These are phyloP conservation scores for Arctocebus calabarensis DNA, from an alignment of 2,797 vertebrate species.

Conservation along the genomic window DNA sequence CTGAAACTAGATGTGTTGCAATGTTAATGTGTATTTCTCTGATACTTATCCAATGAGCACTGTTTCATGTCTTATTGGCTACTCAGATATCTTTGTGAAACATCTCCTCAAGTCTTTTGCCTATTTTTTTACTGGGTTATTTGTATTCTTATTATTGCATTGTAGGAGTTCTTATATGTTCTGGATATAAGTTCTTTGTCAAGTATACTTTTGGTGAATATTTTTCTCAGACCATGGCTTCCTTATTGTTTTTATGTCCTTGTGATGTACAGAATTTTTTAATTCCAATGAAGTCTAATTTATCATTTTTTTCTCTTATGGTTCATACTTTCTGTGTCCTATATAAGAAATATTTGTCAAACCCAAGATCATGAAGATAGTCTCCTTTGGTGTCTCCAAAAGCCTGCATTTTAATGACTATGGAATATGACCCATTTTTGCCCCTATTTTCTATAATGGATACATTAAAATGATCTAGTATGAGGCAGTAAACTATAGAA, in stretches of 20 bases:
- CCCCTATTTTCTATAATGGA: background rate
- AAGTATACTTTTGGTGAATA: background rate
- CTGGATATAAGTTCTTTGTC: background rate
- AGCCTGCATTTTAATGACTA: background rate
- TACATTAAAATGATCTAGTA: background rate
- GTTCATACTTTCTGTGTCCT: background rate
- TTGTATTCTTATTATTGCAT: background rate
- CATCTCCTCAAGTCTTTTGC: background rate
- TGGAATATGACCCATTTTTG: background rate
- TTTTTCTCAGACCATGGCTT: background rate
- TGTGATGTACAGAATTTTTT: background rate
- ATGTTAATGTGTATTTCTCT: background rate
- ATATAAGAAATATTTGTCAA: slow-evolving; percentile 7
- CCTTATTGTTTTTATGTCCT: slow-evolving; percentile 12
- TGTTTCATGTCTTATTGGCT: background rate
- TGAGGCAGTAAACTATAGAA: background rate
- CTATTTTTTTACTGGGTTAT: slow-evolving; percentile 28
- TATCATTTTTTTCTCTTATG: background rate
- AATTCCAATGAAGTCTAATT: background rate
- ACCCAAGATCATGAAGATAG: background rate
- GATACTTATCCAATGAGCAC: background rate
- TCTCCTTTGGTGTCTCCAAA: background rate
- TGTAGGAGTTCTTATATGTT: background rate
- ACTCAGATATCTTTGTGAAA: background rate
- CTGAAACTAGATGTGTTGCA: background rate